Conservation (phyloP, 2,888 invertebrate species). For the Diarsia rubi region DNA sequence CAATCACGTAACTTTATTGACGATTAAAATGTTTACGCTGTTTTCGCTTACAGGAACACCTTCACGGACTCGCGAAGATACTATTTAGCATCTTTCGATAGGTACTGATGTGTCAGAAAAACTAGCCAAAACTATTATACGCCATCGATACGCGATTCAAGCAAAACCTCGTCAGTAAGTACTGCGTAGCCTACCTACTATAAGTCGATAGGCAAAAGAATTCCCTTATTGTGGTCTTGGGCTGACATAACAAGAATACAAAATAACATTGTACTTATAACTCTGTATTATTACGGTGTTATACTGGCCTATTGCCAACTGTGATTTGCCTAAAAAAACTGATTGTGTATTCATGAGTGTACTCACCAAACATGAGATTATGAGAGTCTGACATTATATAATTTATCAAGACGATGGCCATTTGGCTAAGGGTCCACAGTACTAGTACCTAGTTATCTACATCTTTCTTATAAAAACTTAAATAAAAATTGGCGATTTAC, state of each 20-base stretch:
- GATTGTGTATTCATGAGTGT: conserved; percentile 39
- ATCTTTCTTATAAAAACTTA: background rate
- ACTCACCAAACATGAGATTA: conserved; percentile 7
- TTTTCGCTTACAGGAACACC: background rate
- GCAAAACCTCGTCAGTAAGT: background rate
- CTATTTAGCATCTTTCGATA: background rate
- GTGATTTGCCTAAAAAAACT: conserved; percentile 29
- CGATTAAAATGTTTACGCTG: conserved; percentile 15
- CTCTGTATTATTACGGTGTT: conserved; percentile 22
- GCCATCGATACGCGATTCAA: background rate
- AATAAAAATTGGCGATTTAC: background rate
- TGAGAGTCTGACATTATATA: background rate
- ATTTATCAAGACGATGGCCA: conserved; percentile 33
- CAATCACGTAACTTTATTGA: conserved; percentile 30
- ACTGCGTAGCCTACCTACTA: background rate
- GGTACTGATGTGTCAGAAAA: background rate
- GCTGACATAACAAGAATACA: conserved; percentile 27
- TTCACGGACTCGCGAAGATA: background rate
- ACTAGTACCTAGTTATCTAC: background rate
- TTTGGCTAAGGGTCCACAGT: conserved; percentile 7
- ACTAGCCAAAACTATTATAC: background rate
- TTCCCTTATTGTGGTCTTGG: conserved; percentile 1
- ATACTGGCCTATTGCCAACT: conserved; percentile 47
- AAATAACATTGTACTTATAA: conserved; percentile 23
- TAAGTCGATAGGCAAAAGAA: background rate